Evolutionary conservation across 2,113 vertebrate genomes (phyloP).

Genomic region (Lagenorhynchus albirostris): DNA sequence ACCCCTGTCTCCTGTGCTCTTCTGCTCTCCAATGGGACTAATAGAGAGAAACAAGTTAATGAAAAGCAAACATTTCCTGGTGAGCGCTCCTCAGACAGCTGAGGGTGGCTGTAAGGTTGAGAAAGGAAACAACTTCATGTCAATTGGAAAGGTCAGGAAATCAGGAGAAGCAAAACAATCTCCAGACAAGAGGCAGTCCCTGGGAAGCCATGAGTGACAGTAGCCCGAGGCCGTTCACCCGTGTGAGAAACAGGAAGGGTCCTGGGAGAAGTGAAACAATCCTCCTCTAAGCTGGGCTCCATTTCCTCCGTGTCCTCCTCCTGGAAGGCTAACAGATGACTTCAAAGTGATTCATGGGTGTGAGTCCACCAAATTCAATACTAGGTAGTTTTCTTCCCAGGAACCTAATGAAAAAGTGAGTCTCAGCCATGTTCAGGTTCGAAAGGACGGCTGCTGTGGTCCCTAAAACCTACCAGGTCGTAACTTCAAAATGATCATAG

Average conservation of each 20-base stretch:
- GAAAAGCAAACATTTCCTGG: slow-evolving; percentile 74
- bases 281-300: not conserved
- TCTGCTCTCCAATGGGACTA: slow-evolving; percentile 63
- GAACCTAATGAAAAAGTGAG: not conserved
- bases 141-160: slow-evolving; percentile 63
- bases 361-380: not conserved
- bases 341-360: slow-evolving; percentile 28
- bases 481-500: not conserved
- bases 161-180: slow-evolving; percentile 68
- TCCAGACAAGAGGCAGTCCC: slow-evolving; percentile 38
- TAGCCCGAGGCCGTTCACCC: not conserved
- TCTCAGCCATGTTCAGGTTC: not conserved
- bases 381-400: slow-evolving; percentile 13
- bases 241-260: slow-evolving; percentile 24
- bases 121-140: slow-evolving; percentile 62
- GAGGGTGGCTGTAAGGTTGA: slow-evolving; percentile 13
- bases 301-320: not conserved
- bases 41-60: slow-evolving; percentile 65
- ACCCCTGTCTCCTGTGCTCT: slow-evolving; percentile 6
- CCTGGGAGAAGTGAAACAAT: slow-evolving; percentile 11
- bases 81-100: slow-evolving; percentile 34
- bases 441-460: not conserved
- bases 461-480: not conserved
- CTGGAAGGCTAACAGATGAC: slow-evolving; percentile 13
- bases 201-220: slow-evolving; percentile 53